Percentiles rank a stretch among this genome's conserved stretches.
Conservation (phyloP, 1,140 invertebrate genomes). For the Brachionus koreanus region DNA sequence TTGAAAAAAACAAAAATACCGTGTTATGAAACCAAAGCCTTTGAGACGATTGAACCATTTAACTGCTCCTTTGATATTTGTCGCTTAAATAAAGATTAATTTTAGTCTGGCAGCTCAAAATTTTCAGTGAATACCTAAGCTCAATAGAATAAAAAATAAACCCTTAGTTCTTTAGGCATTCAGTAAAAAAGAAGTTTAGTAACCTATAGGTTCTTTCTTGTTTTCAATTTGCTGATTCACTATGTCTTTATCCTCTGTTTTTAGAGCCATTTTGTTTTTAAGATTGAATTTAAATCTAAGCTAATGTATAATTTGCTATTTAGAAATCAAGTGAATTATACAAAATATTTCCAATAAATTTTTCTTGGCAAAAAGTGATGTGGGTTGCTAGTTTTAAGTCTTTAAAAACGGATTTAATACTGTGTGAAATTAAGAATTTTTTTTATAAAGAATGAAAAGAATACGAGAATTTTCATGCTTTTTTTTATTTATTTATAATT, state of each 20-base stretch:
- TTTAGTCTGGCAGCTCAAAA: not conserved
- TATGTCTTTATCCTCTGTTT: not conserved
- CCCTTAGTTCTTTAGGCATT: not conserved
- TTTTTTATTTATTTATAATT: not conserved
- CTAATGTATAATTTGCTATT: not conserved
- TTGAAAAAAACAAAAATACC: not conserved
- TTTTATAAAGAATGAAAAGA: constrained; percentile 16
- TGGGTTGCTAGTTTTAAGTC: not conserved
- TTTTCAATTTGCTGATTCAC: not conserved
- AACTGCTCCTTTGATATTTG: constrained; percentile 31
- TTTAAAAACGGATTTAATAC: not conserved
- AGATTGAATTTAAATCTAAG: not conserved
- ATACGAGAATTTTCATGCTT: constrained; percentile 32
- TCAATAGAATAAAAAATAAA: not conserved
- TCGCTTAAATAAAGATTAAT: not conserved
- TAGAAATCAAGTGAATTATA: not conserved
- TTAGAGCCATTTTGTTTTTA: constrained; percentile 1
- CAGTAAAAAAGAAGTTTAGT: not conserved
- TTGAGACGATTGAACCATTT: constrained; percentile 43
- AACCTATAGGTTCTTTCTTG: constrained; percentile 19
- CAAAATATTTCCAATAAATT: not conserved
- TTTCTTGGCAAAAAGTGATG: not conserved
- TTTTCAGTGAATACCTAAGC: not conserved
- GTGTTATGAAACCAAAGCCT: constrained; percentile 40
- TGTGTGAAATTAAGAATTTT: not conserved